Conservation (phyloP, 2,888 invertebrate species). For the Lasioglossum zephyrum region DNA sequence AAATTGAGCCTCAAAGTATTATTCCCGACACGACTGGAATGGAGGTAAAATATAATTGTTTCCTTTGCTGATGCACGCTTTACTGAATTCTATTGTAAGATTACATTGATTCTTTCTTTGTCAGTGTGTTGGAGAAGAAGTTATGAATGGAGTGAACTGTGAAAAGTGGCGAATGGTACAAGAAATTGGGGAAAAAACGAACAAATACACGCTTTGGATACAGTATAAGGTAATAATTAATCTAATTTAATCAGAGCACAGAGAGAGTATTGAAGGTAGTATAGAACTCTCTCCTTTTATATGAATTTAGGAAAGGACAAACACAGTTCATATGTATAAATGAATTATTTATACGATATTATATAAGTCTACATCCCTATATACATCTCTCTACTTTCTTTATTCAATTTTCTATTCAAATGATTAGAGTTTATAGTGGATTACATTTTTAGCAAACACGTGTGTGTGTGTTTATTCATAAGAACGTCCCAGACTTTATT, state of each 20-base stretch:
- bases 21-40: slow-evolving; percentile 93
- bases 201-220: slow-evolving; percentile 96
- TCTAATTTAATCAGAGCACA: not conserved
- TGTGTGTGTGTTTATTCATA: too few relatives aligned
- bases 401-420: not conserved
- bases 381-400: too few relatives aligned
- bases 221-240: slow-evolving; percentile 87
- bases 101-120: slow-evolving; percentile 36
- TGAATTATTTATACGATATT: too few relatives aligned
- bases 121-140: slow-evolving; percentile 87
- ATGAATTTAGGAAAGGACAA: not conserved
- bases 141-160: slow-evolving; percentile 89
- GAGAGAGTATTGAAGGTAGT: not conserved
- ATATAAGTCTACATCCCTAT: too few relatives aligned
- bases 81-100: slow-evolving; percentile 29
- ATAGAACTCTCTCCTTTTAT: too few relatives aligned
- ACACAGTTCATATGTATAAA: too few relatives aligned
- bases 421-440: not conserved
- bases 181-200: slow-evolving; percentile 91
- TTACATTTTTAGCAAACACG: too few relatives aligned
- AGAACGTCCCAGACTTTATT: too few relatives aligned
- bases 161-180: slow-evolving; percentile 92
- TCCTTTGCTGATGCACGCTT: not conserved
- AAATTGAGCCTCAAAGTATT: slow-evolving; percentile 90
- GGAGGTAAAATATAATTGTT: slow-evolving; percentile 83